Conservation (phyloP, 30 jellyfish, hydroid and myxozoan species). For the Aurelia aurita complex sp. Pacific region DNA sequence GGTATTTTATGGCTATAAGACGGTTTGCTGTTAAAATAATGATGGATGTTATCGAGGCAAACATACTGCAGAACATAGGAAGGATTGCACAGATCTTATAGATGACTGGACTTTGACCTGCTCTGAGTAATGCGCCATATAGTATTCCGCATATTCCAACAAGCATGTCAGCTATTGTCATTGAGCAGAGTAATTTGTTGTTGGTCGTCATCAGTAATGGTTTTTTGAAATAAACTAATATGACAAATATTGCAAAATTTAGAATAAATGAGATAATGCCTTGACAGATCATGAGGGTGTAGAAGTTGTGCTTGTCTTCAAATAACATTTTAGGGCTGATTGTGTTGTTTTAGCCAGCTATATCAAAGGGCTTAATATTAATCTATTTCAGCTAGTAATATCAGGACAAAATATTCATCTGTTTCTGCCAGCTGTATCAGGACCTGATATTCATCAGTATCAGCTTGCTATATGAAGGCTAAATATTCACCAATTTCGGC, state of each 20-base stretch:
- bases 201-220: slow-evolving; percentile 12
- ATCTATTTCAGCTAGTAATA: too few relatives aligned
- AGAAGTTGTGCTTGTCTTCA: slow-evolving; percentile 20
- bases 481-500: too few relatives aligned
- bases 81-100: slow-evolving; percentile 35
- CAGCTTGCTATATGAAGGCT: too few relatives aligned
- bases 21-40: slow-evolving; percentile 27
- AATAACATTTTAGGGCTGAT: not conserved
- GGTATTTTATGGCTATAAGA: slow-evolving; percentile 16
- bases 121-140: slow-evolving; percentile 30
- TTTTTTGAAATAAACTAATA: slow-evolving; percentile 13
- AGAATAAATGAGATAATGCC: slow-evolving; percentile 25
- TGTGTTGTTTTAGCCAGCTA: too few relatives aligned
- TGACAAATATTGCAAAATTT: slow-evolving; percentile 3
- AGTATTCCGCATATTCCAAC: slow-evolving; percentile 25
- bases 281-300: slow-evolving; percentile 13
- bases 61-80: slow-evolving; percentile 51
- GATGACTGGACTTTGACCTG: not conserved
- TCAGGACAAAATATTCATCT: too few relatives aligned
- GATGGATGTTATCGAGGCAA: slow-evolving; percentile 46
- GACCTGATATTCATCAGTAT: too few relatives aligned
- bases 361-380: too few relatives aligned
- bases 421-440: too few relatives aligned
- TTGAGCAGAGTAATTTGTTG: slow-evolving; percentile 38
- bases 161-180: slow-evolving; percentile 46